Evolutionary conservation across 2,797 vertebrate species (phyloP), one percentile per base, ranked within the genome.

Genomic region (Paguma larvata): DNA sequence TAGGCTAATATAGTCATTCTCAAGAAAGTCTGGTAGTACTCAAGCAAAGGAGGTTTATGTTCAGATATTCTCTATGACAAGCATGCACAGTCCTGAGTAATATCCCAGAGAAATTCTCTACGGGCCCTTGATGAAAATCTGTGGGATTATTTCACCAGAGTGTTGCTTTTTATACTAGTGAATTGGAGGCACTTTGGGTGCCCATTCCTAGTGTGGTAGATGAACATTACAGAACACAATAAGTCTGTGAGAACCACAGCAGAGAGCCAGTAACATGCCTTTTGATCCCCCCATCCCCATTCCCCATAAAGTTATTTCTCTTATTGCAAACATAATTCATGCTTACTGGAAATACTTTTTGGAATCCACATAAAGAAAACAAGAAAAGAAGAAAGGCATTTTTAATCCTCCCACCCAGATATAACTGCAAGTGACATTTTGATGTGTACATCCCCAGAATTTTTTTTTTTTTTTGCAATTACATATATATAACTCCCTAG

Each of bases 391-490:
- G 65, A 85, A 44, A 59, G 44, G 10, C 51, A 44, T 48, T 80
- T 88, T 59, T 73, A 89, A 86, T 85, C n/a, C 87, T 96, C 46
- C 73, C 44, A 67, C 67, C 23, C 63, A 91, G 59, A 63, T 44
- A 44, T 59, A 96, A 75, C 65, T 48, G 15, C 19, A 46, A 93
- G 56, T 68, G 86, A 84, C 14, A 16, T 92, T 94, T 84, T n/a
- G 46, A 84, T 92, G 38, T 46, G n/a, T 46, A 41, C 32, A 32
- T 15, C 25, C 38, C 25, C 21, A 83, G 87, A 65, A 91, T 68
- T 78, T 68, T 46, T 97, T 59, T 68, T 46, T 97, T 59, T 70
- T 85, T 93, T 15, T 65, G 84, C n/a, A 65, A 34, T 89, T 79
- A 68, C 73, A 89, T 84, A 82, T 89, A 88, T 27, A 30, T 51